Conservation (phyloP, 1,140 invertebrate genomes). For the Ganaspis sp. region DNA sequence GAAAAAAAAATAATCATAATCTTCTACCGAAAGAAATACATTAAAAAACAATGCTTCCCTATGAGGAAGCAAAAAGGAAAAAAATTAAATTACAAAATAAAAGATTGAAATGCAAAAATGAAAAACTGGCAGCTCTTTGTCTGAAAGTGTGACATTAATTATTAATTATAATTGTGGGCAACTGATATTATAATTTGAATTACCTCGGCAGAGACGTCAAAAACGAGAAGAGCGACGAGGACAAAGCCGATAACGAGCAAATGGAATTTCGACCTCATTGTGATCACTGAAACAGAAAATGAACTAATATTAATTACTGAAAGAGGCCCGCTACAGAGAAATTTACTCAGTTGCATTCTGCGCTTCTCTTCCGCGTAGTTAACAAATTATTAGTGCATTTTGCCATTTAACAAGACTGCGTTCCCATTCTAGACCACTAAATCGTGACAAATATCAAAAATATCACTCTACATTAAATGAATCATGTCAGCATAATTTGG, state of each 20-base stretch:
- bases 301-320: conserved; percentile 15
- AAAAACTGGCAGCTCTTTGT: too few relatives aligned
- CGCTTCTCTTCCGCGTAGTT: conserved; percentile 22
- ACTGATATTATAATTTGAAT: too few relatives aligned
- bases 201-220: conserved; percentile 62
- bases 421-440: not conserved
- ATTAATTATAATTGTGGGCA: not conserved
- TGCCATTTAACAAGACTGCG: conserved; percentile 17
- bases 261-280: conserved; percentile 61
- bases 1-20: too few relatives aligned
- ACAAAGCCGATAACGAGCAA: conserved; percentile 57
- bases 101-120: too few relatives aligned
- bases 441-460: not conserved
- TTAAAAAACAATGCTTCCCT: too few relatives aligned
- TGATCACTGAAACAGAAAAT: conserved; percentile 54
- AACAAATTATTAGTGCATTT: conserved; percentile 25
- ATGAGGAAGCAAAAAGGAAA: too few relatives aligned
- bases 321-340: not conserved
- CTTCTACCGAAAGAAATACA: too few relatives aligned
- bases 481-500: not conserved
- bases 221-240: conserved; percentile 51
- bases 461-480: not conserved
- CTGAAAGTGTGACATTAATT: not conserved
- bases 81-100: too few relatives aligned
- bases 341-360: not conserved